Conservation (phyloP, 2,797 vertebrate species). For the Vespertilio murinus region DNA sequence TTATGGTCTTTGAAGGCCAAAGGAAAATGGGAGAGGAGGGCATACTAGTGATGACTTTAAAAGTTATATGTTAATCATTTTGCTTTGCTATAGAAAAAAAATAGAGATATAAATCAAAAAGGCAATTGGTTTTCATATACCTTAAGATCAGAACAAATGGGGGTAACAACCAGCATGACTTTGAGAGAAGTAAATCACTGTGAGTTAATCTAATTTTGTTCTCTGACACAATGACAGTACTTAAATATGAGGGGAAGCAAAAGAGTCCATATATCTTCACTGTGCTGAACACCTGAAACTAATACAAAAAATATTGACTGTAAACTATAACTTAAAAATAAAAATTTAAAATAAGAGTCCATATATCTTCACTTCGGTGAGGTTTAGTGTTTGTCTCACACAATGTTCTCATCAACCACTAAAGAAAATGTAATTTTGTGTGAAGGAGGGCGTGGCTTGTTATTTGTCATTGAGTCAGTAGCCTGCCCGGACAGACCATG, state of each 20-base stretch:
- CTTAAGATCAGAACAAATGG: constrained; percentile 39
- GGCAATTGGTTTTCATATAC: constrained; percentile 30
- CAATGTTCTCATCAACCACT: constrained; percentile 11
- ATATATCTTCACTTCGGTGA: constrained; percentile 8
- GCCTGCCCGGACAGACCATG: neutral
- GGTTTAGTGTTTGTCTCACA: constrained; percentile 21
- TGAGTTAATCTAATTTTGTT: constrained; percentile 58
- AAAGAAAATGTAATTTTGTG: neutral
- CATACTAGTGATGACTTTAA: neutral
- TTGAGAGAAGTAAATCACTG: constrained; percentile 49
- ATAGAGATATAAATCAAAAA: constrained; percentile 56
- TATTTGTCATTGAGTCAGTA: neutral
- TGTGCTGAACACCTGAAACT: neutral
- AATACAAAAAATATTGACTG: neutral
- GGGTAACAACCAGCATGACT: neutral
- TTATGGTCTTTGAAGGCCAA: neutral
- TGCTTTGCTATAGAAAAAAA: constrained; percentile 51
- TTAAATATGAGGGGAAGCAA: constrained; percentile 52
- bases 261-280: constrained; percentile 44
- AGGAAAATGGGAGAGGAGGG: neutral
- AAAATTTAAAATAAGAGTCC: neutral
- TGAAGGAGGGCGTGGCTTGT: neutral
- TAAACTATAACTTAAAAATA: neutral
- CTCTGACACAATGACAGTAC: neutral
- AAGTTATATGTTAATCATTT: constrained; percentile 45